Base-by-base conservation (phyloP, 2,113 vertebrate genomes). In the Thryonomys swinderianus region DNA sequence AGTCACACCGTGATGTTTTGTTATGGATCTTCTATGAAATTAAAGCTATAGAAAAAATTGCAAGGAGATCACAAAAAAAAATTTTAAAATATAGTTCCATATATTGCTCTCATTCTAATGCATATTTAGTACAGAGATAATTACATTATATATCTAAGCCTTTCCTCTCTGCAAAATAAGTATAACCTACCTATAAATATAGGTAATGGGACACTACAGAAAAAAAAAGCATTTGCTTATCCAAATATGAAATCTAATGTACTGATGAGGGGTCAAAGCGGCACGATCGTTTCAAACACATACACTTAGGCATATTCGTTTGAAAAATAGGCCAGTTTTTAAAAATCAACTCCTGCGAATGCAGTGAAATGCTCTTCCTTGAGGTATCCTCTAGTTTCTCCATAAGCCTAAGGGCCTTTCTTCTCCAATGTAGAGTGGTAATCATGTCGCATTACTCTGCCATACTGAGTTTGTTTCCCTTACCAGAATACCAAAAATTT, bases 41-140 rank as follows among this genome's bases (percentile, higher is more conserved):
- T 32, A 97, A 97, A 97, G 8, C 71, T 95, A 64, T 48, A 94
- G 85, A 84, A 97, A 97, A 95, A 91, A 85, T 93, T 89, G 55
- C 74, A 78, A 59, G 95, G 40, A 37, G 34, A 95, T 90, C 82
- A 96, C 37, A 97, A 97, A 82, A 74, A n/a, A 92, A 37, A 34
- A 86, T 95, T 96, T 92, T 42, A 88, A 92, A 73, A 91, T 90
- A 89, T 59, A 9, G 83, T 94, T 96, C 93, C 91, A 87, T 93
- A 0, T 92, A 71, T 76, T 34, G 88, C 81, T 94, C 83, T 98
- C 83, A 37, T 95, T 82, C 69, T 74, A 64, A 67, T 86, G 51
- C 23, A 51, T 71, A 51, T 71, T 53, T 42, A 45, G 57, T 23
- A 51, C 2, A 83, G 25, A 2, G 7, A 79, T 30, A 59, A 67